phyloP scores from a whole-genome alignment of 2,888 invertebrate species.

The Macroteleia sp. region DNA sequence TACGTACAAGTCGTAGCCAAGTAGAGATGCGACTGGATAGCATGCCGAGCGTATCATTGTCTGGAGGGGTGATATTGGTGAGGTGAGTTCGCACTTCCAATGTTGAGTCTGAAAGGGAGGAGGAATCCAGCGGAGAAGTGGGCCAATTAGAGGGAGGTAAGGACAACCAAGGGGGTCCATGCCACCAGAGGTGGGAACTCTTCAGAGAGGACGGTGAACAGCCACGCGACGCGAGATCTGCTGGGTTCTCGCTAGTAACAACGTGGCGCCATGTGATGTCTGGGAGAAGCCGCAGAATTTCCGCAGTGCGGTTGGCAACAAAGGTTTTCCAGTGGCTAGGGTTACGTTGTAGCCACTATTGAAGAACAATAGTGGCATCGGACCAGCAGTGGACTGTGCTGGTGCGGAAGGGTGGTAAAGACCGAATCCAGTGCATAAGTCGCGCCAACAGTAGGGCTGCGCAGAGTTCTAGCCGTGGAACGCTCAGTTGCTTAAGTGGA shows the following conservation, averaged over 20 bases:
- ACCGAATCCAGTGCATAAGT: neutral
- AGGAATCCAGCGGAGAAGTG: too few species aligned
- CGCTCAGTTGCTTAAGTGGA: neutral
- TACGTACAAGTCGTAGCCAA: too few species aligned
- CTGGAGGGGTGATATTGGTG: too few species aligned
- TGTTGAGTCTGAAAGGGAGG: neutral
- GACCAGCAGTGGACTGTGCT: neutral
- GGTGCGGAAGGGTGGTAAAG: neutral
- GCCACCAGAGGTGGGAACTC: neutral
- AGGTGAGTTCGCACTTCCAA: neutral
- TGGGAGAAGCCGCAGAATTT: neutral
- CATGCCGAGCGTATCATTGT: too few species aligned
- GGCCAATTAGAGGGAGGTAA: too few species aligned
- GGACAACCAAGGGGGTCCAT: conserved; percentile 3
- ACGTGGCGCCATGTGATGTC: conserved; percentile 10
- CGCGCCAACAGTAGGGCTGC: neutral
- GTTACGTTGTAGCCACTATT: neutral
- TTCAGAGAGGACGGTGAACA: neutral
- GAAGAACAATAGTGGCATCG: neutral
- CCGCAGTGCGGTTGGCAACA: neutral
- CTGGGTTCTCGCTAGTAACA: neutral
- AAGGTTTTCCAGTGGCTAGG: neutral
- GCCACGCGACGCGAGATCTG: conserved; percentile 14
- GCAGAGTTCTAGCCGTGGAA: conserved; percentile 1
- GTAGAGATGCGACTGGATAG: too few species aligned